Percentiles rank a stretch among this genome's conserved stretches.
Conservation (phyloP, 2,797 vertebrate genomes). For the Ctenopoma kingsleyae region DNA sequence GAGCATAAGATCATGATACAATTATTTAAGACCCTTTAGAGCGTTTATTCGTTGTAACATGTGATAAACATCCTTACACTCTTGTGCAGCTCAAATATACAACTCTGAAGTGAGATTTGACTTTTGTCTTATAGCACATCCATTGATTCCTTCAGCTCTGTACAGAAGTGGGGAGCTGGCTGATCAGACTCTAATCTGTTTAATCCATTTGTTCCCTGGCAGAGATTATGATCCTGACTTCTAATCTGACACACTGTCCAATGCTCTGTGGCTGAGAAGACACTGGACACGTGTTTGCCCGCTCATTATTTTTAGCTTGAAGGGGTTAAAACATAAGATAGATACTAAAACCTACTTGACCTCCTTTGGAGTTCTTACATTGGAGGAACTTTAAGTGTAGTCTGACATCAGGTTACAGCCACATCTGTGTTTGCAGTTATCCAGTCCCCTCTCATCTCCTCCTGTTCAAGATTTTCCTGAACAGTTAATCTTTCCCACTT, state of each 20-base stretch:
- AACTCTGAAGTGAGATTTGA: background rate
- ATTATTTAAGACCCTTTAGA: too few species aligned
- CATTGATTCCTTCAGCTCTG: background rate
- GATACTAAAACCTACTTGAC: background rate
- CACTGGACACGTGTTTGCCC: background rate
- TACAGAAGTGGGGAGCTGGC: conserved; percentile 9
- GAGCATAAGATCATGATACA: too few species aligned
- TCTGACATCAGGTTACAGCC: conserved; percentile 24
- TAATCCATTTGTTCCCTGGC: conserved; percentile 60
- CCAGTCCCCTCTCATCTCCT: conserved; percentile 52
- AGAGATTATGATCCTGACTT: conserved; percentile 49
- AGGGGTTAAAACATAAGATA: background rate
- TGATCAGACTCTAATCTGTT: conserved; percentile 51
- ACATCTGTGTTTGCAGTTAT: conserved; percentile 38
- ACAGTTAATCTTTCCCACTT: conserved; percentile 36
- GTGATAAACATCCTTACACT: too few species aligned
- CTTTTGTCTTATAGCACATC: background rate
- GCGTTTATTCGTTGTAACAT: too few species aligned
- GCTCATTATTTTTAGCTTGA: conserved; percentile 4
- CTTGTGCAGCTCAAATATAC: too few species aligned
- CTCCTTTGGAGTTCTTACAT: background rate
- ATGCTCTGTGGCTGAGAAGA: background rate
- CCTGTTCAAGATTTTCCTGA: conserved; percentile 39
- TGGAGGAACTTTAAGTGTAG: background rate
- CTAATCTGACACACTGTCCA: conserved; percentile 22